phyloP scores from a whole-genome alignment of 2,888 invertebrate species.

The Griposia aprilina region DNA sequence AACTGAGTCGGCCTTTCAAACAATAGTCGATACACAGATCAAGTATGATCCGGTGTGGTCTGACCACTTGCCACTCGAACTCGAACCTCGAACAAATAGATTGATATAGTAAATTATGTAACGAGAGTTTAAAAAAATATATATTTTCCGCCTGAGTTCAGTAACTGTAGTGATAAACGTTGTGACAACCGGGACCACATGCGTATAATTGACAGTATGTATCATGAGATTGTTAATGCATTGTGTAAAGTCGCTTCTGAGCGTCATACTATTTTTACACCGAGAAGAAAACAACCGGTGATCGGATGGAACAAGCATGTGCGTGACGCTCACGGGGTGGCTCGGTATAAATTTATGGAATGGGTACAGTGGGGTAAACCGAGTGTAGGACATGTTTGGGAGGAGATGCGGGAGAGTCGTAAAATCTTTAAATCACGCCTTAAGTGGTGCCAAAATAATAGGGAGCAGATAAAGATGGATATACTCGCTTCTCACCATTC shows the following conservation, averaged over 20 bases:
- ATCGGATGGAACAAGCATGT: slow-evolving; percentile 3
- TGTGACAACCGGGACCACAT: neutral
- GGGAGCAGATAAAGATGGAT: too few species aligned
- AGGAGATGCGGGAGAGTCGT: too few species aligned
- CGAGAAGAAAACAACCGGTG: neutral
- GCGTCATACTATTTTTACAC: too few species aligned
- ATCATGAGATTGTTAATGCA: too few species aligned
- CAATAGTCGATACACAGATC: slow-evolving; percentile 4
- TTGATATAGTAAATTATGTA: neutral
- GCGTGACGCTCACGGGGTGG: neutral
- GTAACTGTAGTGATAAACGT: neutral
- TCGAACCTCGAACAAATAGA: neutral
- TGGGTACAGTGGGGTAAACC: too few species aligned
- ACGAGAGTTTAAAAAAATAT: neutral
- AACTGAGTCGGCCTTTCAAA: too few species aligned
- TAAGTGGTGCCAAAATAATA: too few species aligned
- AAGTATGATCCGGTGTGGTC: neutral
- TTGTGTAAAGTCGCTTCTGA: too few species aligned
- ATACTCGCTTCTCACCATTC: too few species aligned
- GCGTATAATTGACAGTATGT: neutral
- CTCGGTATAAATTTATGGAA: neutral
- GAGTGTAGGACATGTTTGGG: too few species aligned
- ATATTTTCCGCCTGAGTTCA: neutral
- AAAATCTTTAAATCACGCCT: too few species aligned
- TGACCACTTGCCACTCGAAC: neutral